Evolutionary conservation across 2,888 invertebrate species (phyloP).

Genomic region (Blastobasis adustella): DNA sequence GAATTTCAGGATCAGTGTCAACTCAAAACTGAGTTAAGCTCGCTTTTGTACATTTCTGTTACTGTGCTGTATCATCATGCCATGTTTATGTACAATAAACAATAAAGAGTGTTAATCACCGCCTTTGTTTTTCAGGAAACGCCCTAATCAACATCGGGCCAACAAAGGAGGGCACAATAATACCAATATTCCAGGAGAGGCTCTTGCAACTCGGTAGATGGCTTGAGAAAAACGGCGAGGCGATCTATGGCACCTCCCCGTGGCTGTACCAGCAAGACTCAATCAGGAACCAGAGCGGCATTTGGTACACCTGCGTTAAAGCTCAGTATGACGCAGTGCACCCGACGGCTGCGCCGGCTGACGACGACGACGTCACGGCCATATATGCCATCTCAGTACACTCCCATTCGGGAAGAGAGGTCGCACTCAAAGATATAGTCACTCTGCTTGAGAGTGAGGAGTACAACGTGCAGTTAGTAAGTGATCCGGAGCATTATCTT

Average conservation of each 20-base stretch:
- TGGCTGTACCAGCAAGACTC: slow-evolving; percentile 91
- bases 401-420: slow-evolving; percentile 79
- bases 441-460: slow-evolving; percentile 31
- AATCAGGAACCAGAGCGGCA: slow-evolving; percentile 57
- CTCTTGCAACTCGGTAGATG: slow-evolving; percentile 85
- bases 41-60: too few relatives aligned
- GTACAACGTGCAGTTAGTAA: slow-evolving; percentile 39
- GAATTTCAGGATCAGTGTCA: too few relatives aligned
- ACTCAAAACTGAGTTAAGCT: too few relatives aligned
- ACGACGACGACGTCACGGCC: slow-evolving; percentile 26
- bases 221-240: slow-evolving; percentile 88
- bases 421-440: slow-evolving; percentile 41
- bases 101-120: too few relatives aligned
- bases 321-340: slow-evolving; percentile 26
- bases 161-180: slow-evolving; percentile 91
- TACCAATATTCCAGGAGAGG: slow-evolving; percentile 90
- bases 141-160: slow-evolving; percentile 91
- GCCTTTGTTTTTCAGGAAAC: slow-evolving; percentile 73
- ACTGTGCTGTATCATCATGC: too few relatives aligned
- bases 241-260: slow-evolving; percentile 85
- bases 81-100: too few relatives aligned
- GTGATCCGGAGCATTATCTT: slow-evolving; percentile 23
- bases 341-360: slow-evolving; percentile 29
- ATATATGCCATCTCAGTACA: slow-evolving; percentile 81
- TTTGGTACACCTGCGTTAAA: slow-evolving; percentile 81